A percentile compares a stretch with the other conserved stretches of the same genome.
Conservation (phyloP, 2,888 invertebrate species). For the Pomacea canaliculata region DNA sequence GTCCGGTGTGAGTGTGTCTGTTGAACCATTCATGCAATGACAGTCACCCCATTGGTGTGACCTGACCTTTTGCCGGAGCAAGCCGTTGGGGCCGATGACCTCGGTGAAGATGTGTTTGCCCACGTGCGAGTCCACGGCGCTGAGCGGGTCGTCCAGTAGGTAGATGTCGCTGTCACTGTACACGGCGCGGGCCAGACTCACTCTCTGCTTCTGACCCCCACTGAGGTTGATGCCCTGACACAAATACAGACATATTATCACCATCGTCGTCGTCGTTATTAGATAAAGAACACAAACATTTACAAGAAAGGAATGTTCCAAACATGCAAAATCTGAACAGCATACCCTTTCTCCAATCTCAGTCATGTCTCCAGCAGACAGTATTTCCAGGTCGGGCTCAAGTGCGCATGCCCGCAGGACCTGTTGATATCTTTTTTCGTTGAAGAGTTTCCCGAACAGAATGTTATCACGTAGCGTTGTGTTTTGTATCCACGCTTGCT, state of each 20-base stretch:
- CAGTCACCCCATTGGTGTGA: too few relatives aligned
- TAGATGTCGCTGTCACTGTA: constrained; percentile 66
- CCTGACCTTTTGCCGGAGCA: constrained; percentile 33
- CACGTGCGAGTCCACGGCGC: constrained; percentile 69
- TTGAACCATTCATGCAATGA: too few relatives aligned
- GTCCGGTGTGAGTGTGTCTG: too few relatives aligned
- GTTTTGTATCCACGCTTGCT: constrained; percentile 95
- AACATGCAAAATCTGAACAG: too few relatives aligned
- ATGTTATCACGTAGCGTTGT: constrained; percentile 93
- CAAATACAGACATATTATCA: too few relatives aligned
- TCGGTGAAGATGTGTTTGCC: constrained; percentile 66
- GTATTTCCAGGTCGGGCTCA: constrained; percentile 88
- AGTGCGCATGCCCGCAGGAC: constrained; percentile 92
- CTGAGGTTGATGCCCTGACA: constrained; percentile 68
- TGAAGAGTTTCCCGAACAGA: constrained; percentile 83
- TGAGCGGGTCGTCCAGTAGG: constrained; percentile 68
- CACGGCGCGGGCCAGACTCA: constrained; percentile 66
- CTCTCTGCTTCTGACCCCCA: constrained; percentile 68
- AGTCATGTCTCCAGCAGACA: constrained; percentile 90
- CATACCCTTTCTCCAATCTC: constrained; percentile 94
- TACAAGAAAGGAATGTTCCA: too few relatives aligned
- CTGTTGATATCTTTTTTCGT: constrained; percentile 81
- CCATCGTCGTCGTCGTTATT: too few relatives aligned
- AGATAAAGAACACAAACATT: too few relatives aligned
- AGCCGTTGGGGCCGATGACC: constrained; percentile 54